These are phyloP conservation scores for Colletes latitarsis DNA, from an alignment of 1,140 invertebrate species.

Conservation along the genomic window DNA sequence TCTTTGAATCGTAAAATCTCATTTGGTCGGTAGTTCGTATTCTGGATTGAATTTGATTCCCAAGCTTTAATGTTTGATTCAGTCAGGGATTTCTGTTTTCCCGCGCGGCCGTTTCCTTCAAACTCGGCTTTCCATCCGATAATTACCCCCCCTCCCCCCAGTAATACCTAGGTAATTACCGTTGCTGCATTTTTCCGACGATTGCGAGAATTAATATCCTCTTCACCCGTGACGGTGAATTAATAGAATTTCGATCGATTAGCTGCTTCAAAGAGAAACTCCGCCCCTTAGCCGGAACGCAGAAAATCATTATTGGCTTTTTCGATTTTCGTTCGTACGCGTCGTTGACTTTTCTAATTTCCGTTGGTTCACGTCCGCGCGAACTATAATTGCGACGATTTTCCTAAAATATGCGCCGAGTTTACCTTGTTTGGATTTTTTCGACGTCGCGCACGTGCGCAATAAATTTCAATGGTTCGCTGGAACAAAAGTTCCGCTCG, in stretches of 20 bases:
- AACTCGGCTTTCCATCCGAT: neutral
- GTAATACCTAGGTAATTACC: neutral
- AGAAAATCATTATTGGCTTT: neutral
- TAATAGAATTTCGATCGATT: neutral
- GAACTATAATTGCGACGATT: neutral
- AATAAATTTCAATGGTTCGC: neutral
- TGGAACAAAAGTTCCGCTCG: neutral
- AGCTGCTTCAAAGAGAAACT: neutral
- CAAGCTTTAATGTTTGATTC: neutral
- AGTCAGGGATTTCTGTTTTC: neutral
- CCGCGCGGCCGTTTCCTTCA: neutral
- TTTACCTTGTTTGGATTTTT: neutral
- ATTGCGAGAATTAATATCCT: conserved; percentile 3
- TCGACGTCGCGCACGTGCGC: neutral
- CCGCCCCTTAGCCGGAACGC: neutral
- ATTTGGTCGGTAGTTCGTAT: neutral
- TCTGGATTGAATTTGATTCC: neutral
- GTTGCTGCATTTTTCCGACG: conserved; percentile 2
- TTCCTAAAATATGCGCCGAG: neutral
- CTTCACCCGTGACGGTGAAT: neutral
- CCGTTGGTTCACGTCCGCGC: no score
- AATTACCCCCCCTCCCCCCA: no score
- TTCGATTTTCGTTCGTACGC: no score
- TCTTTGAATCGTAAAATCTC: neutral
- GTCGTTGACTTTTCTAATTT: neutral